Conservation (phyloP, 2,797 vertebrate genomes). For the Falco biarmicus region DNA sequence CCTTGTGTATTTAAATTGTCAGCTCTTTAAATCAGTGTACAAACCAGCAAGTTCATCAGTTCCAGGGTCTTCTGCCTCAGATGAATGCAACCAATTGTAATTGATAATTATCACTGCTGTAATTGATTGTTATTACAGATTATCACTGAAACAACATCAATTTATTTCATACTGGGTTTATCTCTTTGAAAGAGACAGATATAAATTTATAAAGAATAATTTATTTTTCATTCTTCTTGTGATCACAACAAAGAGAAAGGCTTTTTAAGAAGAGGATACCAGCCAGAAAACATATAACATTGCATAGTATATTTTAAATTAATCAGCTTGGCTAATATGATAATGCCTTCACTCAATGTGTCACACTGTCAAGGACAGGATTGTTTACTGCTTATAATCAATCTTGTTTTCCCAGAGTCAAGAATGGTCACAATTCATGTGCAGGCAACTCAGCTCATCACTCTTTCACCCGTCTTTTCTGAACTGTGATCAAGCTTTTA, state of each 20-base stretch:
- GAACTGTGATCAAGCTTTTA: neutral
- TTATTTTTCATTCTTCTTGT: neutral
- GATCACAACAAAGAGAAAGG: neutral
- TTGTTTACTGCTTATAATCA: conserved; percentile 10
- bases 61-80: neutral
- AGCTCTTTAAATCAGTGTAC: neutral
- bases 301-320: neutral
- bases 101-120: neutral
- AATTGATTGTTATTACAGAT: neutral
- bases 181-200: neutral
- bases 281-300: neutral
- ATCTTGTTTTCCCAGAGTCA: neutral
- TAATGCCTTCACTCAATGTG: neutral
- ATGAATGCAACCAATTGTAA: neutral
- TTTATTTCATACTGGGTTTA: neutral
- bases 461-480: neutral
- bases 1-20: neutral
- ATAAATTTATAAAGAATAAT: neutral
- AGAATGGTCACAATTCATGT: neutral
- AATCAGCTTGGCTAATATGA: neutral
- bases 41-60: neutral
- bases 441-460: neutral
- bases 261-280: neutral
- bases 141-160: neutral
- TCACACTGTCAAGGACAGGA: neutral